Evolutionary conservation across 2,113 vertebrate genomes (phyloP).

Genomic region (Corythaixoides concolor): DNA sequence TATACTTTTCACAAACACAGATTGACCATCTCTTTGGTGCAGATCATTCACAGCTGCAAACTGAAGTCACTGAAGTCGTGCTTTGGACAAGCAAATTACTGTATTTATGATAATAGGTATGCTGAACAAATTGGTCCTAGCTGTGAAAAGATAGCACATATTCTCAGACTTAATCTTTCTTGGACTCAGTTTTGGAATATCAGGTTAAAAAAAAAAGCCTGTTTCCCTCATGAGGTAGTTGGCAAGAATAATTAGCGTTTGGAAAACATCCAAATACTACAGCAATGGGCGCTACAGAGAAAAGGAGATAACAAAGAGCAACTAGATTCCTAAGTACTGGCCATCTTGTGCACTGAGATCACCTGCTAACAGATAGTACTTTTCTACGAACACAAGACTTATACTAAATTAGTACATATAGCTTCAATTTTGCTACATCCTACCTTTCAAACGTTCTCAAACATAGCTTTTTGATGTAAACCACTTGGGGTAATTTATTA

Average conservation of each 20-base stretch:
- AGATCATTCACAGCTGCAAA: neutral
- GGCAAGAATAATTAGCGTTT: neutral
- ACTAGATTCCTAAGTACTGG: neutral
- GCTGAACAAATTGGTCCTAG: neutral
- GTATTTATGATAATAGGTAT: neutral
- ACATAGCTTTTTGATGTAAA: neutral
- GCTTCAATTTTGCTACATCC: neutral
- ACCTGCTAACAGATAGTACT: neutral
- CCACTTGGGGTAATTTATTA: neutral
- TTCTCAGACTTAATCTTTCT: neutral
- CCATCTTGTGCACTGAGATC: neutral
- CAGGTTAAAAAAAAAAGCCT: neutral
- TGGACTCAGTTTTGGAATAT: neutral
- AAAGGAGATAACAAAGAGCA: neutral
- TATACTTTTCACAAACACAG: neutral
- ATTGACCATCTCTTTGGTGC: neutral
- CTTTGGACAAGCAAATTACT: neutral
- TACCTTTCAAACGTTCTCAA: neutral
- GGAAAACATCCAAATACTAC: neutral
- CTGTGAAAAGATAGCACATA: neutral
- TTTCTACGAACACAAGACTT: neutral
- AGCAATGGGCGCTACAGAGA: neutral
- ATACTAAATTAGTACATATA: neutral
- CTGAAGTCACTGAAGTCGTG: neutral
- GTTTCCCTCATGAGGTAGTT: neutral